Evolutionary conservation across 2,113 vertebrate species (phyloP).

Genomic region (Machaerirhynchus nigripectus): DNA sequence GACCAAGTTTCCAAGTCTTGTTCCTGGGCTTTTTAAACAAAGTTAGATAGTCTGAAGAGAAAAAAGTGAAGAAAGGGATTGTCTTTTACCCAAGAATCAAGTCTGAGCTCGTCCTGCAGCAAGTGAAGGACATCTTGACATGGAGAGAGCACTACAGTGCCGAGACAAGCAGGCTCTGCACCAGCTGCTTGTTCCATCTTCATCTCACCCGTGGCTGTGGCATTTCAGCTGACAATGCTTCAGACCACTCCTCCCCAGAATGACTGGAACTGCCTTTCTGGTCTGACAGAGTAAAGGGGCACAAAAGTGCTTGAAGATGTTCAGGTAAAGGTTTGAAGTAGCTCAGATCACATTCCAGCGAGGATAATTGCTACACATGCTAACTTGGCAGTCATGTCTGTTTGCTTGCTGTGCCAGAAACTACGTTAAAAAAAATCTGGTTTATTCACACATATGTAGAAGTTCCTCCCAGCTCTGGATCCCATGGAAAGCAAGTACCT

Average conservation of each 20-base stretch:
- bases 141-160: not conserved
- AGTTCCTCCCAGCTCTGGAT: not conserved
- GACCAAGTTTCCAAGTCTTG: not conserved
- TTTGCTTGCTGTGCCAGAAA: not conserved
- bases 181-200: not conserved
- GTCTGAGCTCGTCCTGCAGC: not conserved
- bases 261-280: not conserved
- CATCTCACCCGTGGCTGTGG: rapidly evolving
- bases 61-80: not conserved
- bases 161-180: not conserved
- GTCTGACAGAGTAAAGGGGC: not conserved
- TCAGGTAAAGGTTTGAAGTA: not conserved
- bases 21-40: not conserved
- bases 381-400: not conserved
- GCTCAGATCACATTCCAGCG: not conserved
- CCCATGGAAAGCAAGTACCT: not conserved
- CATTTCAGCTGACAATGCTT: not conserved
- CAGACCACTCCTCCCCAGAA: not conserved
- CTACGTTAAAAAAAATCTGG: not conserved
- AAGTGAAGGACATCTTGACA: not conserved
- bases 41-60: not conserved
- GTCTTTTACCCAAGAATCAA: not conserved
- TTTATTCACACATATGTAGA: not conserved
- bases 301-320: not conserved
- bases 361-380: not conserved